Conservation (phyloP, 2,888 invertebrate genomes). For the Ashinkailepas kermadecensis region DNA sequence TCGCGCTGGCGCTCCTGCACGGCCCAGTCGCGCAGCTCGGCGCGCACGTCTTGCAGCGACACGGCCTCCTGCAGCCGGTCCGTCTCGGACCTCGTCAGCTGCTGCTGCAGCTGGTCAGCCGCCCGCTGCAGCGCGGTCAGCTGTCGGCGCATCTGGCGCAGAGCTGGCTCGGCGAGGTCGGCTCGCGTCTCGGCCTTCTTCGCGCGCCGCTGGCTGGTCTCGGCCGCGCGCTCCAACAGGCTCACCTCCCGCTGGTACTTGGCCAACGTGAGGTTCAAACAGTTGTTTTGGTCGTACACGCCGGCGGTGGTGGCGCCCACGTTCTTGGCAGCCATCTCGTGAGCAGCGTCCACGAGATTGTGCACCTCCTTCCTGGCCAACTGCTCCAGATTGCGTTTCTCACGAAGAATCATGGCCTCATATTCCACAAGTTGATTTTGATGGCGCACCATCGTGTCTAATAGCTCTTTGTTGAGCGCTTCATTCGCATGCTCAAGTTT, state of each 20-base stretch:
- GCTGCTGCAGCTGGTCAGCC: background rate
- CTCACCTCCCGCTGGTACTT: background rate
- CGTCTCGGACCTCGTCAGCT: background rate
- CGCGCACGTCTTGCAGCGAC: conserved; percentile 9
- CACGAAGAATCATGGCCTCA: background rate
- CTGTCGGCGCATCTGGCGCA: background rate
- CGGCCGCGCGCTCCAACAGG: background rate
- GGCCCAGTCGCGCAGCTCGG: conserved; percentile 20
- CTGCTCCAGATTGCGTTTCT: background rate
- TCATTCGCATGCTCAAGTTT: background rate
- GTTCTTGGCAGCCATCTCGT: background rate
- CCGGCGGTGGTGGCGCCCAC: background rate
- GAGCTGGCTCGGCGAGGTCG: background rate
- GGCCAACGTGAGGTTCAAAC: background rate
- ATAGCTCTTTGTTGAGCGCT: background rate
- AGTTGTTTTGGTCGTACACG: background rate
- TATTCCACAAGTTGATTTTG: conserved; percentile 5
- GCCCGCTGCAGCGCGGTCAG: background rate
- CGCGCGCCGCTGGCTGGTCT: background rate
- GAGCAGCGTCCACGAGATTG: background rate
- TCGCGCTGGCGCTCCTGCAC: conserved; percentile 1
- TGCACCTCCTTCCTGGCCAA: background rate
- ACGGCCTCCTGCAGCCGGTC: conserved; percentile 20
- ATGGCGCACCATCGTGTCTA: conserved; percentile 7
- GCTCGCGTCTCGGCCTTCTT: background rate